Conservation (phyloP, 2,888 invertebrate genomes). For the Patella caerulea region DNA sequence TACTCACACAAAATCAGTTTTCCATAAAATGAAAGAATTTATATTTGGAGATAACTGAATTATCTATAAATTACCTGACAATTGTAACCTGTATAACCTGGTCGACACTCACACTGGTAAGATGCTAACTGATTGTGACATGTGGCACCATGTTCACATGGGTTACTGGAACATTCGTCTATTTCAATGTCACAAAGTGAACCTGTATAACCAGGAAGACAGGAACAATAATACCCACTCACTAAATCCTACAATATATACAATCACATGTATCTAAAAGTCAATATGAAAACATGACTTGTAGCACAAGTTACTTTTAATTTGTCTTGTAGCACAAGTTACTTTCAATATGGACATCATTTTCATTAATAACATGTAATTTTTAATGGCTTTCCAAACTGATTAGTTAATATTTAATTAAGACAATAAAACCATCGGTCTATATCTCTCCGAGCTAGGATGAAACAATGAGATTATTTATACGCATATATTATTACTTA, state of each 20-base stretch:
- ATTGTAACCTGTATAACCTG: conserved; percentile 87
- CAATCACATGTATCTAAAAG: not conserved
- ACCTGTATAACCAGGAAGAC: conserved; percentile 89
- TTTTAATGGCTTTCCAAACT: no score
- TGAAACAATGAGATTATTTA: no score
- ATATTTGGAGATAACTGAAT: no score
- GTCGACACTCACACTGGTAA: conserved; percentile 90
- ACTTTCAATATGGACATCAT: no score
- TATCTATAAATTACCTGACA: conserved; percentile 81
- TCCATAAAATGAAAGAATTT: no score
- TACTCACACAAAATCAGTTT: no score
- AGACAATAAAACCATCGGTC: no score
- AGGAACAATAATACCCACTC: conserved; percentile 92
- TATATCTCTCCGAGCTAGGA: no score
- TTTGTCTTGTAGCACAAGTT: no score
- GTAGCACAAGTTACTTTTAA: no score
- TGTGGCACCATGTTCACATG: conserved; percentile 91
- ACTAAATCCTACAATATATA: conserved; percentile 82
- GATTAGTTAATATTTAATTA: no score
- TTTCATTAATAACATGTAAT: no score
- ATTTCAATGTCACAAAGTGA: conserved; percentile 92
- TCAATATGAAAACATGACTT: not conserved
- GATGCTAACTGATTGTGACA: conserved; percentile 89
- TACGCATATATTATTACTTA: conserved; percentile 42
- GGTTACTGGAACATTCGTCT: conserved; percentile 88